Conservation (phyloP, 2,113 vertebrate genomes). For the Mionectes macconnelli region DNA sequence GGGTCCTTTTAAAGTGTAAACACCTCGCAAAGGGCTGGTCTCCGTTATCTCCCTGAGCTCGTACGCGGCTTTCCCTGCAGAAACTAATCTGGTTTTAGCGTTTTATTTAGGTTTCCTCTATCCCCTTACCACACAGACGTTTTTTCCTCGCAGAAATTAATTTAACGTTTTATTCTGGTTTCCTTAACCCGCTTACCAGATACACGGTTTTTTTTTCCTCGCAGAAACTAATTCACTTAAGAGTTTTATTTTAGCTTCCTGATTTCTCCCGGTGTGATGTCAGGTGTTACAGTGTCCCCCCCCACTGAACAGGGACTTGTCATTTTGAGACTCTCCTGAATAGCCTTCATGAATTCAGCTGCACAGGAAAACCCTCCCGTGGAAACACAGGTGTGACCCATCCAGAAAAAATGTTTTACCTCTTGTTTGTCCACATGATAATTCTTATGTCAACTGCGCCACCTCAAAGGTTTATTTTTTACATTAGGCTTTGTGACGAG, state of each 20-base stretch:
- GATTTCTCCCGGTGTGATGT: accelerated
- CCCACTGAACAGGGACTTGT: background rate
- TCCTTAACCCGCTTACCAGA: background rate
- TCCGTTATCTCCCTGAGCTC: accelerated
- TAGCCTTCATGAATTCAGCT: background rate
- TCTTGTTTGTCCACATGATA: no score
- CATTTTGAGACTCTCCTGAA: background rate
- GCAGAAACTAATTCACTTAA: background rate
- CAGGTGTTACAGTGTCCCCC: no score
- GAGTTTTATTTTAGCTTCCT: background rate
- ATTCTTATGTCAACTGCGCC: no score
- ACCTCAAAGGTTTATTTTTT: background rate
- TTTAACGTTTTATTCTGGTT: background rate
- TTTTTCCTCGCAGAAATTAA: background rate
- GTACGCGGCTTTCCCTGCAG: accelerated
- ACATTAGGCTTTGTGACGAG: background rate
- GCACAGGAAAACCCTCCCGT: background rate
- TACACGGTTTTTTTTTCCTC: background rate
- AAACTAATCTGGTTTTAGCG: no score
- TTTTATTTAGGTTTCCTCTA: background rate
- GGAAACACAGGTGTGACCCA: background rate
- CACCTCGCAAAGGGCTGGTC: accelerated
- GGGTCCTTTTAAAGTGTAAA: accelerated
- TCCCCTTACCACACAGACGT: accelerated
- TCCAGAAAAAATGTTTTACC: background rate